Conservation (phyloP, 2,888 invertebrate genomes). For the Steinernema scapterisci region DNA sequence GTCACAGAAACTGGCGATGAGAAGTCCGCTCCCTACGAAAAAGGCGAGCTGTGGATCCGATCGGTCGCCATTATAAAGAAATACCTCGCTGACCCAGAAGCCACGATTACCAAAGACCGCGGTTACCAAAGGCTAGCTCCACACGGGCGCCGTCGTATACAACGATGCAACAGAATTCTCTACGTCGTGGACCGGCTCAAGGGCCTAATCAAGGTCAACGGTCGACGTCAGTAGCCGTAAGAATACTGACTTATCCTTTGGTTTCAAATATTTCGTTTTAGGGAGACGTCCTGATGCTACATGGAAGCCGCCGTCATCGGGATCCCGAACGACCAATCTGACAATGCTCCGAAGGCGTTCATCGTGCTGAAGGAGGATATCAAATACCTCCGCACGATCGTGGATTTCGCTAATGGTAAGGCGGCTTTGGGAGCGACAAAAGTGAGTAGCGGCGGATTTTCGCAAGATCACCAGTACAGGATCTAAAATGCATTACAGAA, state of each 20-base stretch:
- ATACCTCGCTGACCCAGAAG: conserved; percentile 67
- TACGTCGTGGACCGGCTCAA: conserved; percentile 84
- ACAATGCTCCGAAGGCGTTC: conserved; percentile 68
- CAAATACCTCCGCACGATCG: no score
- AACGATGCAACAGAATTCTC: conserved; percentile 78
- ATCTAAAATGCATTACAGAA: no score
- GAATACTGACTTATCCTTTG: no score
- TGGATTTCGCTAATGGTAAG: no score
- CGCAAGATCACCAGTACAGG: no score
- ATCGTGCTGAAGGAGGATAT: no score
- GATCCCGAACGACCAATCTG: conserved; percentile 73
- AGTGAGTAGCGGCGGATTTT: no score
- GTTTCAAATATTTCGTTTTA: no score
- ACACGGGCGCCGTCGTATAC: conserved; percentile 78
- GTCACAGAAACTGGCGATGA: conserved; percentile 39
- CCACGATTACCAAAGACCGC: no score
- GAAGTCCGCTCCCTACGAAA: no score
- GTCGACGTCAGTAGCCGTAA: conserved; percentile 64
- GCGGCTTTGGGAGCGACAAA: no score
- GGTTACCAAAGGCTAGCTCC: conserved; percentile 81
- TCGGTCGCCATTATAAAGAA: conserved; percentile 84
- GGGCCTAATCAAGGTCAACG: conserved; percentile 88
- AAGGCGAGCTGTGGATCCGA: conserved; percentile 84
- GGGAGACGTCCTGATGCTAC: conserved; percentile 78
- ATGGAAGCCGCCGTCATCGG: conserved; percentile 84